phyloP scores from a whole-genome alignment of 1,140 invertebrate species.

The Oncopodura yosiiana region DNA sequence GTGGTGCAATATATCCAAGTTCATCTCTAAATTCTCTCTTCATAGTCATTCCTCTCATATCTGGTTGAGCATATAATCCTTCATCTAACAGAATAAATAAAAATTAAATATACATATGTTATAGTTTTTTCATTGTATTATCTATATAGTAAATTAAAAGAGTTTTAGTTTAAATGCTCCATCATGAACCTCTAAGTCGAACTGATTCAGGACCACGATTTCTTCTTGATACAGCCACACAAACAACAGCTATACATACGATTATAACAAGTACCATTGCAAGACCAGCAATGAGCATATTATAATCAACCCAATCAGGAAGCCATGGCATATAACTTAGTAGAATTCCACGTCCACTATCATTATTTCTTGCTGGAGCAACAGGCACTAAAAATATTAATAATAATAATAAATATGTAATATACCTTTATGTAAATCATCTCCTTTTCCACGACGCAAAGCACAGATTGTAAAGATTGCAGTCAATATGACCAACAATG shows the following conservation, averaged over 20 bases:
- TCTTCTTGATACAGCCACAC: constrained; percentile 67
- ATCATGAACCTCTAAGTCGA: constrained; percentile 57
- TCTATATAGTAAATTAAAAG: background rate
- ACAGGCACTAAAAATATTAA: constrained; percentile 56
- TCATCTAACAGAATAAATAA: constrained; percentile 53
- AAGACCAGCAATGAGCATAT: constrained; percentile 70
- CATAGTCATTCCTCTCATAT: constrained; percentile 35
- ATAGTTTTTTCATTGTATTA: background rate
- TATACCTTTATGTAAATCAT: constrained; percentile 68
- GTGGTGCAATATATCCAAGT: constrained; percentile 81
- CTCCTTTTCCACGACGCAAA: constrained; percentile 59
- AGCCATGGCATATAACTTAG: constrained; percentile 59
- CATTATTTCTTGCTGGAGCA: constrained; percentile 54
- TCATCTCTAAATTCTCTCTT: constrained; percentile 64
- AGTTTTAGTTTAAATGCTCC: background rate
- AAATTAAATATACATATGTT: background rate
- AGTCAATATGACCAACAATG: constrained; percentile 79
- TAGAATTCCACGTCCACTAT: constrained; percentile 46
- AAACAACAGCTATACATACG: constrained; percentile 78
- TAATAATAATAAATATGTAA: constrained; percentile 35
- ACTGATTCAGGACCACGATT: constrained; percentile 62
- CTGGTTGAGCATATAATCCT: constrained; percentile 56
- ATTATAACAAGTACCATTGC: constrained; percentile 76
- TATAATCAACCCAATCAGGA: constrained; percentile 72
- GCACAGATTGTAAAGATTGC: constrained; percentile 84